Evolutionary conservation across 2,113 vertebrate genomes (phyloP), one percentile per base, ranked within the genome.

Genomic region (Marcusenius ussheri): DNA sequence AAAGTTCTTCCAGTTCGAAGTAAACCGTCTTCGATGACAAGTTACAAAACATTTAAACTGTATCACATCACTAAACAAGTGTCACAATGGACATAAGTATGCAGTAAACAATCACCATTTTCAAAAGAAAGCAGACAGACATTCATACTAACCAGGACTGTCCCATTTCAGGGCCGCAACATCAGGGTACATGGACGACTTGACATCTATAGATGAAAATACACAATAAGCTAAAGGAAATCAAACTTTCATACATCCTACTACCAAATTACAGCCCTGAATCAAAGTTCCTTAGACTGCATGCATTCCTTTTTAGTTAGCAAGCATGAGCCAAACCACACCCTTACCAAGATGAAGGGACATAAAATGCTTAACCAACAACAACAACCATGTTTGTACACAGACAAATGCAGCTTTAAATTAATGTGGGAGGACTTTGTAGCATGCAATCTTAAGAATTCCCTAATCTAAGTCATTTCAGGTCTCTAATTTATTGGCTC

Each of bases 121-220:
- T 62, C 56, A 84, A 47, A 21, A 84, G 15, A 47, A 84, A 84
- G 19, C 8, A 46, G 39, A 19, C 83, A 47, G 39, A 39, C 19
- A 13, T 84, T 84, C 39, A 8, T n/a, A 89, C 92, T 90, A 45
- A 92, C 93, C 91, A 91, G 91, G 62, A 87, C 89, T 91, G 49
- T 91, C 27, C 1, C 62, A 49, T 51, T 83, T 56, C 77, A 90
- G 87, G 49, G 27, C 88, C 1, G 90, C 31, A 0, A 93, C 17
- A 47, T 10, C 90, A 5, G 93, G 92, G 85, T 92, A 93, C 15
- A 92, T 49, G 31, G 27, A 19, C 56, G 91, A 91, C 27, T 90
- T 93, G 3, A 62, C 42, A 89, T 89, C 90, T 88, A 83, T 83
- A 66, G 13, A n/a, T 46, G 19, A 8, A 87, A 13, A 88, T 45